These are phyloP conservation scores for Prietella phreatophila DNA, from an alignment of 2,113 vertebrate genomes.

Conservation along the genomic window DNA sequence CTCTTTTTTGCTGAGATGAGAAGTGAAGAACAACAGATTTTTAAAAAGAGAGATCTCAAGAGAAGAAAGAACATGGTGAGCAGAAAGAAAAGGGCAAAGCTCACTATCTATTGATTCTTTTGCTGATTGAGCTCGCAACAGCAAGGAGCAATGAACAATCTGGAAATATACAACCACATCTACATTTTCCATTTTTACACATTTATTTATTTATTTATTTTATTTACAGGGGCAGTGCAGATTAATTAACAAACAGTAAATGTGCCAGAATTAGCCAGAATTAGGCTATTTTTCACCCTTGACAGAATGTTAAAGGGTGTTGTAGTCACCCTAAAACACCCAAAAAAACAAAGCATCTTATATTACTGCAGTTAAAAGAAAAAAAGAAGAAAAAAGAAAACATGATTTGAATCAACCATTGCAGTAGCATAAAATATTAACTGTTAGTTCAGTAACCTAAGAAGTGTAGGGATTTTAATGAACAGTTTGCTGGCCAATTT, in stretches of 20 bases:
- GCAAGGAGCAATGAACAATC: neutral
- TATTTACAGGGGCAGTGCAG: too few species aligned
- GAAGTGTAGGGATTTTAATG: neutral
- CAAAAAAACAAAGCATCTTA: too few species aligned
- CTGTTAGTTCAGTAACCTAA: neutral
- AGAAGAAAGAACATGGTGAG: neutral
- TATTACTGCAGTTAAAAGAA: too few species aligned
- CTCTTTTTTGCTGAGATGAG: neutral
- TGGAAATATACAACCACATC: neutral
- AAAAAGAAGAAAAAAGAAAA: too few species aligned
- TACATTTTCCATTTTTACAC: neutral
- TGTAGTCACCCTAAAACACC: too few species aligned
- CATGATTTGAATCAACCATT: neutral
- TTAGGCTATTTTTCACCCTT: too few species aligned
- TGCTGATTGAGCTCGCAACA: neutral
- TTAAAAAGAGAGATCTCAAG: neutral
- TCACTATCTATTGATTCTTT: neutral
- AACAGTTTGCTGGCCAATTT: neutral
- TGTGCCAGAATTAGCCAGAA: too few species aligned
- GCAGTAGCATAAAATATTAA: neutral
- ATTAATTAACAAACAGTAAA: too few species aligned
- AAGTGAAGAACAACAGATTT: neutral
- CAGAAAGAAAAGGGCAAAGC: neutral
- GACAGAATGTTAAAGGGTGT: too few species aligned
- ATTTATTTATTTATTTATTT: too few species aligned